phyloP scores from a whole-genome alignment of 2,113 vertebrate genomes.

The Trinectes maculatus region DNA sequence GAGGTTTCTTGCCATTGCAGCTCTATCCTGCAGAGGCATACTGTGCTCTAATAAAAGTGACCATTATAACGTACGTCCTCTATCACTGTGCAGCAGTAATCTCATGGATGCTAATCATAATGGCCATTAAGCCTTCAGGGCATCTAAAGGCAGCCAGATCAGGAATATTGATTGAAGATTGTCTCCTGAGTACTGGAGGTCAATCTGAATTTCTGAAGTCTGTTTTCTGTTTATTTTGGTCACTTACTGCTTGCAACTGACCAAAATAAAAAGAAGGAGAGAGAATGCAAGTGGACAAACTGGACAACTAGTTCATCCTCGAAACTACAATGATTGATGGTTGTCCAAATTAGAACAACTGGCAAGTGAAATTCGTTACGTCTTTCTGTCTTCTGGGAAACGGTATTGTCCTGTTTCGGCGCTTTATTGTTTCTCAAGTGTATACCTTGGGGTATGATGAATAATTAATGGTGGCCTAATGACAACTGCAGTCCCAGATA shows the following conservation, averaged over 20 bases:
- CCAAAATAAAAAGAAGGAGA: slow-evolving; percentile 7
- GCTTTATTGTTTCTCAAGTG: slow-evolving; percentile 57
- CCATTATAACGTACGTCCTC: slow-evolving; percentile 16
- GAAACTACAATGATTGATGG: slow-evolving; percentile 40
- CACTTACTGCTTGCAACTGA: slow-evolving; percentile 13
- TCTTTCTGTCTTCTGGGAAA: slow-evolving; percentile 41
- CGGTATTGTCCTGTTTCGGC: slow-evolving; percentile 66
- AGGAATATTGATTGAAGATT: slow-evolving; percentile 63
- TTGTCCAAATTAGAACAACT: slow-evolving; percentile 51
- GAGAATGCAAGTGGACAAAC: slow-evolving; percentile 16
- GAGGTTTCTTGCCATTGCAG: not conserved
- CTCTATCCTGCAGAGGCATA: not conserved
- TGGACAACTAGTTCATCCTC: slow-evolving; percentile 13
- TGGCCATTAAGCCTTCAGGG: slow-evolving; percentile 44
- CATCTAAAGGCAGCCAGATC: slow-evolving; percentile 40
- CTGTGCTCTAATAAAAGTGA: not conserved
- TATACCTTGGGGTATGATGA: slow-evolving; percentile 71
- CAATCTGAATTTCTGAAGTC: slow-evolving; percentile 47
- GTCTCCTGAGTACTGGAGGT: slow-evolving; percentile 55
- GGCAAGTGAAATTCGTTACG: slow-evolving; percentile 47
- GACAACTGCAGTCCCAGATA: slow-evolving; percentile 75
- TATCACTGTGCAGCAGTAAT: slow-evolving; percentile 31
- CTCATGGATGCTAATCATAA: slow-evolving; percentile 58
- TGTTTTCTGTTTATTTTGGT: slow-evolving; percentile 40
- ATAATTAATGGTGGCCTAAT: slow-evolving; percentile 81